Evolutionary conservation across 2,888 invertebrate species (phyloP), one percentile per base, ranked within the genome.

Genomic region (Electrophaes corylata): DNA sequence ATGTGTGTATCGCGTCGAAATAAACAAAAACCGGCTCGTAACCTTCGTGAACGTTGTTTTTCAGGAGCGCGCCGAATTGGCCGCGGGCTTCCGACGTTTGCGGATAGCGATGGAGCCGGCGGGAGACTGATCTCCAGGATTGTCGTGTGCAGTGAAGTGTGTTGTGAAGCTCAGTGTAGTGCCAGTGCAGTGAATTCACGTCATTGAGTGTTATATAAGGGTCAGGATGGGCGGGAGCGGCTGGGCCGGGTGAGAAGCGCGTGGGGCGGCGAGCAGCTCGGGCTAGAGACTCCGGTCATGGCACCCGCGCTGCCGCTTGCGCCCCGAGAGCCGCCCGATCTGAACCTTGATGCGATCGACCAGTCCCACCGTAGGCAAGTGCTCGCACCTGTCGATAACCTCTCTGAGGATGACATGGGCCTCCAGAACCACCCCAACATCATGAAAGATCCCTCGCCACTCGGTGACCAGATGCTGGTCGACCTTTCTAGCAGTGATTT

Each of bases 241-340:
- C 71, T 79, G 83, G 78, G 79, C 80, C 82, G 83, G 83, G 81
- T 89, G 87, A 88, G 79, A 81, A 80, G 79, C 72, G 76, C 83
- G 79, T 72, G 77, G 77, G 76, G 83, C 78, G 84, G 81, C 79
- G 78, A 86, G 83, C 63, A 45, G 86, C 82, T 81, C 78, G 72
- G 65, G 73, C 71, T 71, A 72, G 90, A 72, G 90, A 93, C 93
- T 93, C 93, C 94, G 95, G 93, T 96, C 94, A 97, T 98, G 97
- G 97, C 97, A 94, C 97, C 97, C 93, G 97, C 97, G 93, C 95
- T 97, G 91, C 96, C 97, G 84, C 96, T 96, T 94, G 87, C 92
- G 79, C 90, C 86, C 70, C 89, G 82, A 79, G 79, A 82, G 71
- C 71, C 75, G 67, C 76, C 72, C 71, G 69, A 76, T 71, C 83